phyloP scores from a whole-genome alignment of 2,888 invertebrate genomes.

The Eurois occulta region DNA sequence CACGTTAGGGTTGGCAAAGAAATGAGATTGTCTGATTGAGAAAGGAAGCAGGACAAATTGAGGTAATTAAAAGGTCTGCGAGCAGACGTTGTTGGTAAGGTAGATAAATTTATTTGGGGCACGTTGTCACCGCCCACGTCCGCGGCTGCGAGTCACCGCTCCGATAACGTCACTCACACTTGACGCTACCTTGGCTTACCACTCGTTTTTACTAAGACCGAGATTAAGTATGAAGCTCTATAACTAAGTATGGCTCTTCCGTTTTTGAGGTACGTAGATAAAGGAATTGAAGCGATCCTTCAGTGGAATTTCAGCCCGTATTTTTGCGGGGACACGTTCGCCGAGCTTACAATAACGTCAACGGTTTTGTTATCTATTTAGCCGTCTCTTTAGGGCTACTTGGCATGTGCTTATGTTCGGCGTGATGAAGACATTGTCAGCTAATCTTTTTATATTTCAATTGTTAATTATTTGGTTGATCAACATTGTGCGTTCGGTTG shows the following conservation, averaged over 20 bases:
- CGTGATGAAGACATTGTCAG: constrained; percentile 24
- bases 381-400: constrained; percentile 33
- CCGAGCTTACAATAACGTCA: constrained; percentile 46
- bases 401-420: constrained; percentile 33
- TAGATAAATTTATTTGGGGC: constrained; percentile 80
- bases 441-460: constrained; percentile 3
- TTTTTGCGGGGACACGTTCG: constrained; percentile 58
- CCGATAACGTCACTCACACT: constrained; percentile 87
- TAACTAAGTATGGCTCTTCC: constrained; percentile 68
- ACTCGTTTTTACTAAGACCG: constrained; percentile 74
- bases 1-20: constrained; percentile 48
- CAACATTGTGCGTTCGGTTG: not conserved
- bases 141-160: constrained; percentile 73
- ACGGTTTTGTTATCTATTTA: constrained; percentile 56
- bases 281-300: constrained; percentile 60
- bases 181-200: constrained; percentile 77
- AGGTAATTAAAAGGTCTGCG: constrained; percentile 82
- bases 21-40: constrained; percentile 59
- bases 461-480: not conserved
- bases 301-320: constrained; percentile 49
- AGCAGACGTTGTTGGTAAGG: constrained; percentile 75
- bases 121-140: constrained; percentile 69
- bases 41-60: constrained; percentile 70
- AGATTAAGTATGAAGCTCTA: constrained; percentile 77
- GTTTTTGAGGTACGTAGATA: constrained; percentile 65